Conservation (phyloP, 1,140 invertebrate species). For the Drosophila obscura region DNA sequence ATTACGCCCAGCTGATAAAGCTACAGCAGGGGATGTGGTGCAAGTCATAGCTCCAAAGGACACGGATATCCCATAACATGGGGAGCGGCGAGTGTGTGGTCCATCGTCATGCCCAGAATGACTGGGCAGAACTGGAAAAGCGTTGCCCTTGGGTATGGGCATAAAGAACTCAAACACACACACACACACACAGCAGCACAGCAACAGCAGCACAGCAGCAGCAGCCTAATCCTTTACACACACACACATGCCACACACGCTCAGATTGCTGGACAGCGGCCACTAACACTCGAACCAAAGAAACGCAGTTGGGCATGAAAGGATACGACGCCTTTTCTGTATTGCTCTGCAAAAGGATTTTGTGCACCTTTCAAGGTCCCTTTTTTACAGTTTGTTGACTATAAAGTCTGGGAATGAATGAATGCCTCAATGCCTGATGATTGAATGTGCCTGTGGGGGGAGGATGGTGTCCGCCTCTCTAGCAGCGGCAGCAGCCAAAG, state of each 20-base stretch:
- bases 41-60: conserved; percentile 74
- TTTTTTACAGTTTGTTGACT: conserved; percentile 67
- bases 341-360: conserved; percentile 70
- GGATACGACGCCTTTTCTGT: conserved; percentile 64
- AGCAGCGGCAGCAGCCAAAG: neutral
- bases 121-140: conserved; percentile 32
- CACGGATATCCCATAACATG: conserved; percentile 38
- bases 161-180: conserved; percentile 32
- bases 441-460: conserved; percentile 48
- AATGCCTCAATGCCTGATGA: conserved; percentile 67
- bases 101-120: conserved; percentile 58
- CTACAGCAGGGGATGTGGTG: conserved; percentile 48
- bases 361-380: conserved; percentile 75
- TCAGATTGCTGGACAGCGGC: conserved; percentile 29
- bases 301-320: conserved; percentile 76
- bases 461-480: no score
- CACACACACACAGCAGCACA: neutral
- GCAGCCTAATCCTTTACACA: conserved; percentile 25
- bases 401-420: conserved; percentile 51
- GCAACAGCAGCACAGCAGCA: conserved; percentile 3
- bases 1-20: conserved; percentile 60
- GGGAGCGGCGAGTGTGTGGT: conserved; percentile 37
- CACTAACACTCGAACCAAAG: conserved; percentile 63
- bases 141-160: conserved; percentile 33
- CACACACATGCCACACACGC: conserved; percentile 1